These are phyloP conservation scores for Rhadina sibilatrix DNA, from an alignment of 2,113 vertebrate species.

Conservation along the genomic window DNA sequence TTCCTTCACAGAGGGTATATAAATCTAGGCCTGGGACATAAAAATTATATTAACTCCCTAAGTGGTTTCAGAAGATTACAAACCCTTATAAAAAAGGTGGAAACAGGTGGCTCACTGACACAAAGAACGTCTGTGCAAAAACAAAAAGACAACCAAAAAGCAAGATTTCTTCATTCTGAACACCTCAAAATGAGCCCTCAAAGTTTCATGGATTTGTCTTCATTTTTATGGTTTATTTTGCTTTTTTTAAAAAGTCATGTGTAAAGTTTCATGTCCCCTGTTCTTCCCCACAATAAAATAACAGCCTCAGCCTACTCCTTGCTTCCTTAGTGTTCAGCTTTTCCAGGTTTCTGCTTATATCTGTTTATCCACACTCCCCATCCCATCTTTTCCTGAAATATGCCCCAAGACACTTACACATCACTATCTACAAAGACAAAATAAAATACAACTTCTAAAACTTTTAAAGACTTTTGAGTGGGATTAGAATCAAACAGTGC, in stretches of 20 bases:
- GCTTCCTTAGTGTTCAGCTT: not conserved
- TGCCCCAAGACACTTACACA: not conserved
- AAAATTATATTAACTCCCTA: not conserved
- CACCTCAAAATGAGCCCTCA: not conserved
- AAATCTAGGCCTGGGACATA: not conserved
- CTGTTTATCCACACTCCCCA: not conserved
- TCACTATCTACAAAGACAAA: not conserved
- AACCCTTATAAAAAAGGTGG: not conserved
- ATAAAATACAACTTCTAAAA: not conserved
- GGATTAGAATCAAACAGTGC: not conserved
- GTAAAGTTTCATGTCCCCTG: not conserved
- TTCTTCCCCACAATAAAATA: not conserved
- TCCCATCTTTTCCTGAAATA: not conserved
- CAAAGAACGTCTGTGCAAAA: not conserved
- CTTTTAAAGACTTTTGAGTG: not conserved
- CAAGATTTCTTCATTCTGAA: not conserved
- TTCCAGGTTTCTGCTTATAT: not conserved
- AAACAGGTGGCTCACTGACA: not conserved
- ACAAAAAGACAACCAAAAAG: not conserved
- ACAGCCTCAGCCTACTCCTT: not conserved
- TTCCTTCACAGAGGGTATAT: not conserved
- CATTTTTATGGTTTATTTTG: not conserved
- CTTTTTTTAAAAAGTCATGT: not conserved
- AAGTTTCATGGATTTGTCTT: not conserved
- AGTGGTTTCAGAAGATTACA: not conserved